Base-by-base conservation (phyloP, 2,113 vertebrate species). In the Pogona vitticeps region DNA sequence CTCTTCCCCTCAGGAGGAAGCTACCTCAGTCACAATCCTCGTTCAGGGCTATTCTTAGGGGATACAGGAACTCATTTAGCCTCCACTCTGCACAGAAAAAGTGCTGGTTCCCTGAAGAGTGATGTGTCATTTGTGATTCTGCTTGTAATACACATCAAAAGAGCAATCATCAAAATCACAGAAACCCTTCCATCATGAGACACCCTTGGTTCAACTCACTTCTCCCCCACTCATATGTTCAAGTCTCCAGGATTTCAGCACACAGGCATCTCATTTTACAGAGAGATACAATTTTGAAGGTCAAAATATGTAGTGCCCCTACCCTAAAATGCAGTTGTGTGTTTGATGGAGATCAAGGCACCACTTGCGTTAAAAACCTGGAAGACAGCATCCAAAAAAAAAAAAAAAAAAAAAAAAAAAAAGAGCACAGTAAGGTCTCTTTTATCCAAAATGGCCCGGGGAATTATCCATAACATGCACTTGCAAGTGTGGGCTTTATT, bases 291-390 rank as follows among this genome's bases (percentile, higher is more conserved):
- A 61, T n/a, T 68, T 56, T 56, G 61, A 85, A 56, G 12, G 17
- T 71, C 46, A 56, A 77, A 77, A 52, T 10, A 52, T 52, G 10
- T 52, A 15, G 31, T 58, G 21, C 4, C 1, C 59, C 59, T 63
- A 13, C 38, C 28, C 7, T 59, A 42, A 10, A 33, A 14, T 14
- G 21, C 76, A 63, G 38, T 91, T 86, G 86, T 40, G 84, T 31
- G 36, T 36, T n/a, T 73, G 36, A 84, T 84, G 84, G 12, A 88
- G 52, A 86, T 91, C 28, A 23, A 86, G 76, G 84, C 33, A 1
- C 3, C 88, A 82, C 10, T 10, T 52, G 36, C 59, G 80, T 84
- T 58, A 52, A 59, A 33, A 83, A 38, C 36, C 0, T 82, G 71
- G 23, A 89, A 94, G 86, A 46, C 75, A 8, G 7, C n/a, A 58